Conservation (phyloP, 1,140 invertebrate genomes). For the Atta texana region DNA sequence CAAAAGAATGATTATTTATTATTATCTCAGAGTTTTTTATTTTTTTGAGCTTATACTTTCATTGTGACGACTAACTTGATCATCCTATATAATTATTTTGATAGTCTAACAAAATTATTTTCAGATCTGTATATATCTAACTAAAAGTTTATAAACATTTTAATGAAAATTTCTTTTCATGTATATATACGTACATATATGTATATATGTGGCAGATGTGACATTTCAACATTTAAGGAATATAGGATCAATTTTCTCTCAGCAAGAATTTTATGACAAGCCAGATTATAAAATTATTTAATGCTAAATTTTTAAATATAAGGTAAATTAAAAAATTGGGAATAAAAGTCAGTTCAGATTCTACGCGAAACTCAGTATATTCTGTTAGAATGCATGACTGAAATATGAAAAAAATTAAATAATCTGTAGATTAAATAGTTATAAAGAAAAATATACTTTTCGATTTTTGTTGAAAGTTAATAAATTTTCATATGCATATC, state of each 20-base stretch:
- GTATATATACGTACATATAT: not conserved
- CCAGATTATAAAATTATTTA: not conserved
- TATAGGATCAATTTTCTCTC: not conserved
- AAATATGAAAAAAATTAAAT: not conserved
- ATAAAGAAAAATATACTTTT: not conserved
- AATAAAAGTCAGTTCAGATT: not conserved
- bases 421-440: not conserved
- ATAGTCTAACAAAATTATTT: too few relatives aligned
- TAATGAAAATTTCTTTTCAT: too few relatives aligned
- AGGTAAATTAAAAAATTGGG: not conserved
- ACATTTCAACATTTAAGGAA: not conserved
- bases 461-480: not conserved
- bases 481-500: not conserved
- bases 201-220: not conserved
- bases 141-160: too few relatives aligned
- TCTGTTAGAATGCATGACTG: not conserved
- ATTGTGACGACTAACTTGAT: too few relatives aligned
- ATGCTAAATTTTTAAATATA: not conserved
- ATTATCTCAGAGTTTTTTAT: too few relatives aligned
- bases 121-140: too few relatives aligned
- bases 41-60: too few relatives aligned
- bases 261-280: not conserved
- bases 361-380: not conserved
- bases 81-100: too few relatives aligned
- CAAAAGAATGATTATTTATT: too few relatives aligned